A percentile compares a stretch with the other conserved stretches of the same genome.
phyloP scores from a whole-genome alignment of 2,113 vertebrate genomes.

The Hemiscyllium ocellatum region DNA sequence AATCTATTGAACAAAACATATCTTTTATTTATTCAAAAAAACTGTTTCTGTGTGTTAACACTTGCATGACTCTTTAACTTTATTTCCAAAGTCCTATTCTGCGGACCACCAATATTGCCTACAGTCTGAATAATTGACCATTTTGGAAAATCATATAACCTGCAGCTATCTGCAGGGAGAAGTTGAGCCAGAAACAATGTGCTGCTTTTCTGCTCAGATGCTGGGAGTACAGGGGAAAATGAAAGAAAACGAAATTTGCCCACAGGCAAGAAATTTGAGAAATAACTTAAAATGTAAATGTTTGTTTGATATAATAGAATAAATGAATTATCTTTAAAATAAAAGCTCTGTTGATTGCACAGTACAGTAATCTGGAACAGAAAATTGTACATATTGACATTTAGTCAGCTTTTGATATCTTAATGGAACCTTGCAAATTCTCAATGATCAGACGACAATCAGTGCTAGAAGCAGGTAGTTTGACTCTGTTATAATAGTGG shows the following conservation, averaged over 20 bases:
- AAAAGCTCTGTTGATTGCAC: not conserved
- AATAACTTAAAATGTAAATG: not conserved
- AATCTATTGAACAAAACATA: not conserved
- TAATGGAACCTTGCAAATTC: not conserved
- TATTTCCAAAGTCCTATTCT: not conserved
- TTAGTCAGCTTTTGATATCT: constrained; percentile 33
- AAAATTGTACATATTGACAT: constrained; percentile 24
- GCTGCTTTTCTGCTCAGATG: constrained; percentile 1
- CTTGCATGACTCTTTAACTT: not conserved
- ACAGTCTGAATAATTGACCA: constrained; percentile 6
- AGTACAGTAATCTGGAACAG: constrained; percentile 18
- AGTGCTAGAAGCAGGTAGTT: constrained; percentile 4
- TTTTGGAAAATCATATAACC: constrained; percentile 19
- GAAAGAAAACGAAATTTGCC: constrained; percentile 31
- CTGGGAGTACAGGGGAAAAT: constrained; percentile 23
- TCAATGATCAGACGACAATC: constrained; percentile 22
- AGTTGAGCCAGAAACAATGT: constrained; percentile 26
- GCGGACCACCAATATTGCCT: not conserved
- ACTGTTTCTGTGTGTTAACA: not conserved
- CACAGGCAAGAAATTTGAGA: constrained; percentile 21
- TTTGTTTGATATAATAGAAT: constrained; percentile 20
- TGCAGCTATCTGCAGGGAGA: constrained; percentile 26
- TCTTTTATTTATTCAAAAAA: not conserved
- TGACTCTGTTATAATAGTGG: not conserved
- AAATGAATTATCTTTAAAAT: not conserved